These are phyloP conservation scores for Brachionus asplanchnoidis DNA, from an alignment of 1,140 invertebrate species.

Conservation along the genomic window DNA sequence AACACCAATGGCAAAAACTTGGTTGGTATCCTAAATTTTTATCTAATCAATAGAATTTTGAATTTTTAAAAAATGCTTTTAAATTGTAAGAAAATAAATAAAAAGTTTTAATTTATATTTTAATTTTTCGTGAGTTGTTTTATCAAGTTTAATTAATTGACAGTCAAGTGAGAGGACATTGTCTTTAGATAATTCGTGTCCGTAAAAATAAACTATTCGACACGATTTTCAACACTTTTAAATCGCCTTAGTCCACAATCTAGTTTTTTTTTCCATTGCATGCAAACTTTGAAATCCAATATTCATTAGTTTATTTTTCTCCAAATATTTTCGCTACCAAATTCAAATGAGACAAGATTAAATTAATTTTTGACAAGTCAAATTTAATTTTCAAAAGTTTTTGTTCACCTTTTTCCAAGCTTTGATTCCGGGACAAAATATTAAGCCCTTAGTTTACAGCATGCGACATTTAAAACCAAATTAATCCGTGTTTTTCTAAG, in stretches of 20 bases:
- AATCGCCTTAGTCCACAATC: background rate
- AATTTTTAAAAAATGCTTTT: too few relatives aligned
- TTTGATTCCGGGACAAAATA: background rate
- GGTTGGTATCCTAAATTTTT: background rate
- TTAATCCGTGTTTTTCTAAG: background rate
- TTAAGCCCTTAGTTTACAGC: background rate
- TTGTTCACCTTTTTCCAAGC: background rate
- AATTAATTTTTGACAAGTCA: background rate
- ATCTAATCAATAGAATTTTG: background rate
- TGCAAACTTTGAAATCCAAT: background rate
- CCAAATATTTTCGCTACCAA: background rate
- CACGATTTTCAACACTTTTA: background rate
- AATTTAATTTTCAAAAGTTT: background rate
- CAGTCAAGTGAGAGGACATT: background rate
- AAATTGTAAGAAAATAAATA: background rate
- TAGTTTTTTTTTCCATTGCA: background rate
- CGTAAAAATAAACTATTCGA: background rate
- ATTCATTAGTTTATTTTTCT: background rate
- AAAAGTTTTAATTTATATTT: background rate
- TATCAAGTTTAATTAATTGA: background rate
- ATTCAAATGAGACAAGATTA: background rate
- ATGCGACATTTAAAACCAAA: background rate
- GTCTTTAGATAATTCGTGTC: background rate
- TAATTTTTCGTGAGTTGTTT: background rate
- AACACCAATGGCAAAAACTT: too few relatives aligned